Percentiles rank a stretch among this genome's conserved stretches.
phyloP scores from a whole-genome alignment of 2,888 invertebrate species.

The Chaitophorus viminalis region DNA sequence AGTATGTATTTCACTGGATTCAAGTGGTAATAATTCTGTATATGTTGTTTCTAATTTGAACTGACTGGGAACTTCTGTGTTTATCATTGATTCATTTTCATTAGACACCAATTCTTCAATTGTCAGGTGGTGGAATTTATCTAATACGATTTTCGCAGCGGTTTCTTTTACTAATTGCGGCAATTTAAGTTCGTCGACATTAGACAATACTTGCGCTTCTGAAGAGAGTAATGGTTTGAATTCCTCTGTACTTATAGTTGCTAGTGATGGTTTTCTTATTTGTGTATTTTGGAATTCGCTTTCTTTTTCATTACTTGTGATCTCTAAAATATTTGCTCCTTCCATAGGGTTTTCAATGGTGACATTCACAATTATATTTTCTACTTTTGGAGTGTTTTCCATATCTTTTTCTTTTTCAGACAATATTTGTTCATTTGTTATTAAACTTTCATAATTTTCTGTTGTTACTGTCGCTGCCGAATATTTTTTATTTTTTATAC shows the following conservation, averaged over 20 bases:
- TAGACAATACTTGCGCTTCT: conserved; percentile 63
- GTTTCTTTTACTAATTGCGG: conserved; percentile 63
- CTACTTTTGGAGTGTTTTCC: neutral
- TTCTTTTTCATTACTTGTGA: conserved; percentile 36
- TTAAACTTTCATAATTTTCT: conserved; percentile 44
- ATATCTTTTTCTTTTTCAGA: conserved; percentile 46
- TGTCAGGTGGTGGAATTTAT: neutral
- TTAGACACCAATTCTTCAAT: neutral
- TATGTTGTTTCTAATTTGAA: neutral
- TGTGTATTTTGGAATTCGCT: neutral
- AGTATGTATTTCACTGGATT: neutral
- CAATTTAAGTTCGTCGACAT: conserved; percentile 68
- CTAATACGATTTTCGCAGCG: neutral
- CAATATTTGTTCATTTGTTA: conserved; percentile 41
- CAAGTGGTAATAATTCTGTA: neutral
- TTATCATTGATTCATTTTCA: neutral
- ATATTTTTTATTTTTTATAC: neutral
- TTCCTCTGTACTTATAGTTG: conserved; percentile 7
- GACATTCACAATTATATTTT: neutral
- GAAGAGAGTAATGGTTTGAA: neutral
- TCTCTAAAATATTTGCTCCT: neutral
- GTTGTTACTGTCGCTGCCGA: conserved; percentile 28
- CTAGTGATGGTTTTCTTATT: neutral
- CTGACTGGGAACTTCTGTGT: neutral
- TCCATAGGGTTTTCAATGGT: conserved; percentile 28